Evolutionary conservation across 64 coral and sea anemone species (phyloP).

Genomic region (Exaiptasia diaphana): DNA sequence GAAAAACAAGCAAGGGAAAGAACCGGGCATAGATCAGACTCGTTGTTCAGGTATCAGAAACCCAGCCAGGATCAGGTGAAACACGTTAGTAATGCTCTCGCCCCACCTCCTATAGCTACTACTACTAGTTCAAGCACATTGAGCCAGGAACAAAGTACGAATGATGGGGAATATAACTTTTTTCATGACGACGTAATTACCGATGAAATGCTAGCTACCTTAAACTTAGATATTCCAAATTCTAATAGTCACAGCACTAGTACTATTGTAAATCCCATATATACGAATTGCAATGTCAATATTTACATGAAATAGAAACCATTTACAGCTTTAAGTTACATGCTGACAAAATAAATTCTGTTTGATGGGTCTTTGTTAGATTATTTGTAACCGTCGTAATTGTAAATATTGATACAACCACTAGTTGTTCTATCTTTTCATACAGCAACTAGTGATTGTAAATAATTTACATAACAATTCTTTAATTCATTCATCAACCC

Average conservation of each 20-base stretch:
- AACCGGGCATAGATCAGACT: background rate
- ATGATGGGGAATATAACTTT: background rate
- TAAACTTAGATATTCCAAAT: background rate
- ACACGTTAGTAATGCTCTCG: background rate
- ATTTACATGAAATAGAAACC: background rate
- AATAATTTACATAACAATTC: background rate
- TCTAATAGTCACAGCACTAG: background rate
- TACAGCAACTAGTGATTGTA: background rate
- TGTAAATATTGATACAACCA: background rate
- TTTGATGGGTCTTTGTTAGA: background rate
- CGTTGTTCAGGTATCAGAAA: background rate
- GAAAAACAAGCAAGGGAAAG: constrained; percentile 23
- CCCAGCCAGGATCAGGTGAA: background rate
- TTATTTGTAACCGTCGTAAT: background rate
- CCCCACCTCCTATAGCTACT: background rate
- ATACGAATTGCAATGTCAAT: background rate
- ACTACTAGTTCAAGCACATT: background rate
- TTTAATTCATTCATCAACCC: constrained; percentile 13
- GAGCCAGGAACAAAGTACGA: background rate
- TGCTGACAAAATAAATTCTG: background rate
- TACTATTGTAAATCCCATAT: background rate
- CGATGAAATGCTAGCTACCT: background rate
- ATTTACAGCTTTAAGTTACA: background rate
- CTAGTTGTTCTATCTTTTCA: background rate
- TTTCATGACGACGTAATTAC: background rate